Evolutionary conservation across 37 sponge, comb jelly and placozoan genomes (phyloP), one percentile per base, ranked within the genome.

Genomic region (Beroe ovata): DNA sequence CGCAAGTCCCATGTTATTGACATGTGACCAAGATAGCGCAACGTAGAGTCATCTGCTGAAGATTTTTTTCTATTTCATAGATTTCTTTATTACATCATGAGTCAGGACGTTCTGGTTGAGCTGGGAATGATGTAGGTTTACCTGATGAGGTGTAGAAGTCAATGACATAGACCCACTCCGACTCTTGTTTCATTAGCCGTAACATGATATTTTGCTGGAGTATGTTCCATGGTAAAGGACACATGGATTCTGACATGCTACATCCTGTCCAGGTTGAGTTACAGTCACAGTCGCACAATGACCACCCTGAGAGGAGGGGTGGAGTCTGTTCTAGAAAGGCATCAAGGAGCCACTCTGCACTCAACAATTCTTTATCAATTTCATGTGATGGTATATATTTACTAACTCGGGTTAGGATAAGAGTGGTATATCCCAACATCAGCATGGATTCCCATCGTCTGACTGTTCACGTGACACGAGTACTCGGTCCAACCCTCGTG

Each of bases 401-500:
- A 20, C 63, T 61, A 61, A 61, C 63, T 61, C 63, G 29, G 36
- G 2, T 26, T 32, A 29, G 69, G 69, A 66, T 32, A 18, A 16
- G 29, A 66, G 69, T 66, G 69, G 36, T 66, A 66, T 4, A 66
- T 32, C 4, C 18, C 36, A 14, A 66, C 16, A 37, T 66, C 69
- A 8, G 33, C 69, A 29, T 18, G 29, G 16, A 19, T 1, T 11
- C 11, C 11, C 11, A 47, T 16, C 54, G 6, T 11, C 54, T 11
- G 11, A 47, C 11, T 11, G 11, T 47, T 11, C 25, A 66, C 25
- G 35, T 32, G 11, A 33, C 69, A 66, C 33, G 69, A 34, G 36
- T 66, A 66, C 69, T 26, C 36, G 16, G 69, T 66, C 69, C 69
- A 66, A 14, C 69, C 69, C 33, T 34, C 36, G 18, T 32, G 16